These are phyloP conservation scores for Callocephalon fimbriatum DNA, from an alignment of 2,113 vertebrate species.

Conservation along the genomic window DNA sequence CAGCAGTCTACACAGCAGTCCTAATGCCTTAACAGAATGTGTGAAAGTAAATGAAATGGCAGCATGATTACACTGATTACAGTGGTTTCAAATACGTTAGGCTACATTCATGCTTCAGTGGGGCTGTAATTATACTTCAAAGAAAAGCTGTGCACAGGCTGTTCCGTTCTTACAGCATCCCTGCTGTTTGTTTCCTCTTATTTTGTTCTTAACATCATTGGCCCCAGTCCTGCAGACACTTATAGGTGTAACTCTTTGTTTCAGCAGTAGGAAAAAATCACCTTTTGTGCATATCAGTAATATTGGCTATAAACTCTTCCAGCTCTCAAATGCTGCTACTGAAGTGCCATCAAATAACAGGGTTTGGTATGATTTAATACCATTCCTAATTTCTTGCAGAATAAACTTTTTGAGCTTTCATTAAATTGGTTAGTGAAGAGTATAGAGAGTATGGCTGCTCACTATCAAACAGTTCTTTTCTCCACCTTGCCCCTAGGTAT, in stretches of 20 bases:
- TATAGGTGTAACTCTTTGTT: constrained; percentile 2
- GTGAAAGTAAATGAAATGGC: constrained; percentile 67
- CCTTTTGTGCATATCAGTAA: neutral
- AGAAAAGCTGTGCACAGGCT: constrained; percentile 26
- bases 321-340: neutral
- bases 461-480: neutral
- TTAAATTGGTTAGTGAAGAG: constrained; percentile 4
- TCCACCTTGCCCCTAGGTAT: constrained; percentile 23
- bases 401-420: constrained; percentile 19
- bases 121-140: constrained; percentile 70
- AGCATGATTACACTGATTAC: constrained; percentile 75
- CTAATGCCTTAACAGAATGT: constrained; percentile 48
- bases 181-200: constrained; percentile 60
- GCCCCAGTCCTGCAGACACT: neutral
- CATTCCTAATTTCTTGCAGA: neutral
- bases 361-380: neutral
- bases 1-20: constrained; percentile 44
- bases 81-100: constrained; percentile 56
- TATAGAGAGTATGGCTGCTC: constrained; percentile 11
- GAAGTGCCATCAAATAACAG: constrained; percentile 1
- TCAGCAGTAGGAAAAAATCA: neutral
- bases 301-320: neutral
- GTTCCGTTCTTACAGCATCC: neutral
- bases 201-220: constrained; percentile 17
- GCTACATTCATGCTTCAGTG: constrained; percentile 72